Percentiles rank a stretch among this genome's conserved stretches.
Conservation (phyloP, 2,113 vertebrate species). For the Hepsetus odoe region DNA sequence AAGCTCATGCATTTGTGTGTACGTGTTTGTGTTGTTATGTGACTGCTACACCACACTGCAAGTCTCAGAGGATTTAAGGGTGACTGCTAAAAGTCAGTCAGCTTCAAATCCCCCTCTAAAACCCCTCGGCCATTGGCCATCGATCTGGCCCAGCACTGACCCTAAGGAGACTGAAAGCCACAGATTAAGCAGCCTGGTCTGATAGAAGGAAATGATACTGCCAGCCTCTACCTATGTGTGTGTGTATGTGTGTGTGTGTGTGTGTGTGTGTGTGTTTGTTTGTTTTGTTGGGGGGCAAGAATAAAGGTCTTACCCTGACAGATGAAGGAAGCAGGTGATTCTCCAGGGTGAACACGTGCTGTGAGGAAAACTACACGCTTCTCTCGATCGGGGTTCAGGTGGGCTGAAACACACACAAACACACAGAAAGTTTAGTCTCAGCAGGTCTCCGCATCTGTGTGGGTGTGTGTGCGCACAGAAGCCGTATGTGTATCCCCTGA, state of each 20-base stretch:
- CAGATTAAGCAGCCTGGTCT: conserved; percentile 21
- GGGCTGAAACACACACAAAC: conserved; percentile 69
- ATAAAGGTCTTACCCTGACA: conserved; percentile 89
- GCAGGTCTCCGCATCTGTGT: conserved; percentile 21
- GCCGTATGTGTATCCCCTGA: conserved; percentile 25
- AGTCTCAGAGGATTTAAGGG: conserved; percentile 23
- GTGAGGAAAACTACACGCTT: conserved; percentile 95
- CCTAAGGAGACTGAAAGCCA: conserved; percentile 16
- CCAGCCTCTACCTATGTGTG: background rate
- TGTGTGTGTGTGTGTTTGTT: no score
- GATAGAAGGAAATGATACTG: conserved; percentile 27
- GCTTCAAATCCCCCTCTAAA: conserved; percentile 13
- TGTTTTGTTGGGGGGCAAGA: background rate
- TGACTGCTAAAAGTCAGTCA: conserved; percentile 20
- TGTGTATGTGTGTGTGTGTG: conserved; percentile 12
- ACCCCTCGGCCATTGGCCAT: background rate
- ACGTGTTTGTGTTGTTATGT: background rate
- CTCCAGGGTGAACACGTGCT: conserved; percentile 93
- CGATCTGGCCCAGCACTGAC: background rate
- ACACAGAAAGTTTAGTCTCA: conserved; percentile 42
- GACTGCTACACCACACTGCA: conserved; percentile 49
- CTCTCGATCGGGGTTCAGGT: conserved; percentile 80
- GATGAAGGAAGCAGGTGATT: conserved; percentile 95
- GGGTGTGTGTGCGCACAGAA: conserved; percentile 21
- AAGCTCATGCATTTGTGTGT: background rate